A percentile compares a stretch with the other conserved stretches of the same genome.
phyloP scores from a whole-genome alignment of 2,113 vertebrate genomes.

The Mustela lutreola region DNA sequence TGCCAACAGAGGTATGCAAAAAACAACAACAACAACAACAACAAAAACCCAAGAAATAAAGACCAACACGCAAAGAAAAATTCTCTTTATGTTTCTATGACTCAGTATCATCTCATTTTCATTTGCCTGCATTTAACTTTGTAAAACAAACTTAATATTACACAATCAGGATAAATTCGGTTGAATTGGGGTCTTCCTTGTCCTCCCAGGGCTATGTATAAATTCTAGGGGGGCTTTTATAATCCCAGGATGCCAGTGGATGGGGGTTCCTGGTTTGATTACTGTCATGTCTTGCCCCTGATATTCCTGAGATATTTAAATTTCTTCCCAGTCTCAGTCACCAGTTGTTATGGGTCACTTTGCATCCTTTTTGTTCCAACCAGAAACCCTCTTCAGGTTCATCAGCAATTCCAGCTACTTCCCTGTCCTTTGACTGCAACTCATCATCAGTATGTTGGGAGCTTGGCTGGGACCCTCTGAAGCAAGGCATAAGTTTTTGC shows the following conservation, averaged over 20 bases:
- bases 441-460: neutral
- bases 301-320: neutral
- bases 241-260: neutral
- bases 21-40: no score
- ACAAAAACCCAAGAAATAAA: neutral
- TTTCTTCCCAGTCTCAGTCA: neutral
- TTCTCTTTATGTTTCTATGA: neutral
- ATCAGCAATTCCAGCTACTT: neutral
- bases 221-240: neutral
- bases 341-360: neutral
- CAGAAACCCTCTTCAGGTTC: neutral
- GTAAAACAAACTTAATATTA: neutral
- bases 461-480: neutral
- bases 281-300: neutral
- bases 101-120: neutral
- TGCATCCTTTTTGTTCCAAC: neutral
- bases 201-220: neutral
- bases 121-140: neutral
- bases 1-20: neutral
- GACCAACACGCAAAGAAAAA: neutral
- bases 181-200: neutral
- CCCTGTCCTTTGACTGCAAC: neutral
- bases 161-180: neutral
- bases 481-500: neutral
- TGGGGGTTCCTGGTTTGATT: neutral